Evolutionary conservation across 2,797 vertebrate species (phyloP).

Genomic region (Micrastur ruficollis): DNA sequence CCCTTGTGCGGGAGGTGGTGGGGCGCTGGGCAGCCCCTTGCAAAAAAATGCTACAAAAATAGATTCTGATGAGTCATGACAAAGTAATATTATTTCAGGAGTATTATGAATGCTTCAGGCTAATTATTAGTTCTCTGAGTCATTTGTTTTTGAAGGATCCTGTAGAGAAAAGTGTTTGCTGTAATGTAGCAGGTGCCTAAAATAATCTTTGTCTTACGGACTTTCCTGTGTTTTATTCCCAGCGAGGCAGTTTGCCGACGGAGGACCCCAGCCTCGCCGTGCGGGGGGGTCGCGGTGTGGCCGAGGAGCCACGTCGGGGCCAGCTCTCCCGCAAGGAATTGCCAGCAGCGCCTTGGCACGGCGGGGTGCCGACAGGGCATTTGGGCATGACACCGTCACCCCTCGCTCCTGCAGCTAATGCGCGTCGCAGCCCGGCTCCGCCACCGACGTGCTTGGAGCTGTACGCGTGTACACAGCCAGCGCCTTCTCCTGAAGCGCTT

Average conservation of each 20-base stretch:
- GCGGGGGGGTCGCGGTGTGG: not conserved
- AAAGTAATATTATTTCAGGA: not conserved
- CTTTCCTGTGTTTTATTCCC: rapidly evolving
- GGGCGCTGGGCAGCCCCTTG: not conserved
- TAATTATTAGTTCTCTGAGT: not conserved
- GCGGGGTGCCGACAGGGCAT: rapidly evolving
- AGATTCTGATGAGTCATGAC: not conserved
- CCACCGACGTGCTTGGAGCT: rapidly evolving
- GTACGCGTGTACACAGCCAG: no score
- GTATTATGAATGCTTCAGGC: not conserved
- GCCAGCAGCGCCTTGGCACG: not conserved
- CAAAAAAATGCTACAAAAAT: not conserved
- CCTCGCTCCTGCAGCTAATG: not conserved
- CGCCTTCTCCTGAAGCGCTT: not conserved
- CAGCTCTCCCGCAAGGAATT: not conserved
- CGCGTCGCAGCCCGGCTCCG: not conserved
- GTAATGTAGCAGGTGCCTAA: not conserved
- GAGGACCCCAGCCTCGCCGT: not conserved
- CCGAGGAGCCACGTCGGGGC: rapidly evolving
- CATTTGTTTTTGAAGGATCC: not conserved
- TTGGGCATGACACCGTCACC: rapidly evolving
- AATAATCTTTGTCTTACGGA: not conserved
- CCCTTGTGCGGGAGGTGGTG: not conserved
- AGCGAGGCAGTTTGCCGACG: rapidly evolving
- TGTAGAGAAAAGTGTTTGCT: not conserved